These are phyloP conservation scores for Zaprionus ornatus DNA, from an alignment of 1,140 invertebrate species.

Conservation along the genomic window DNA sequence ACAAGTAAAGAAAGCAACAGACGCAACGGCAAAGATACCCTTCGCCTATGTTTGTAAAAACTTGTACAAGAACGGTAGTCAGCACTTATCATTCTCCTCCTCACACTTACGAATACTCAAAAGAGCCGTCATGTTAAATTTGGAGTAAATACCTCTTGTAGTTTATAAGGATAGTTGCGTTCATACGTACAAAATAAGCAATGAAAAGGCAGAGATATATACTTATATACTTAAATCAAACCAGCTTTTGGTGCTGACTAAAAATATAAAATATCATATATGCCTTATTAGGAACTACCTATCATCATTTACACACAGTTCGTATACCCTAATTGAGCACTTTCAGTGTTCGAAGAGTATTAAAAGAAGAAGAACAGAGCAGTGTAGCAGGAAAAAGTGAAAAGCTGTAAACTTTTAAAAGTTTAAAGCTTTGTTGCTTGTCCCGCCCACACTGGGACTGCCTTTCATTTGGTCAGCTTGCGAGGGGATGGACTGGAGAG, in stretches of 20 bases:
- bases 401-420: conserved; percentile 81
- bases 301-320: neutral
- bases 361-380: neutral
- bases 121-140: too few relatives aligned
- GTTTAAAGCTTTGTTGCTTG: conserved; percentile 64
- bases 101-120: too few relatives aligned
- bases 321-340: neutral
- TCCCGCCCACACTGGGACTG: conserved; percentile 35
- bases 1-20: neutral
- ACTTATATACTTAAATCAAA: neutral
- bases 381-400: conserved; percentile 58
- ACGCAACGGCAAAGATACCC: too few relatives aligned
- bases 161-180: neutral
- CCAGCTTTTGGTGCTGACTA: too few relatives aligned
- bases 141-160: neutral
- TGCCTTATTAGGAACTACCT: too few relatives aligned
- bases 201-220: neutral
- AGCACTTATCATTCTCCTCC: too few relatives aligned
- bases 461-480: conserved; percentile 71
- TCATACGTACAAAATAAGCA: neutral
- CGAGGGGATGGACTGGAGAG: neutral
- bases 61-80: too few relatives aligned
- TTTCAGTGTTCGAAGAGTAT: neutral
- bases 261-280: neutral
- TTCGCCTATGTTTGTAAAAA: too few relatives aligned